Percentiles rank a stretch among this genome's conserved stretches.
These are phyloP conservation scores for Diplolepis rosae DNA, from an alignment of 2,888 invertebrate genomes.

Conservation along the genomic window DNA sequence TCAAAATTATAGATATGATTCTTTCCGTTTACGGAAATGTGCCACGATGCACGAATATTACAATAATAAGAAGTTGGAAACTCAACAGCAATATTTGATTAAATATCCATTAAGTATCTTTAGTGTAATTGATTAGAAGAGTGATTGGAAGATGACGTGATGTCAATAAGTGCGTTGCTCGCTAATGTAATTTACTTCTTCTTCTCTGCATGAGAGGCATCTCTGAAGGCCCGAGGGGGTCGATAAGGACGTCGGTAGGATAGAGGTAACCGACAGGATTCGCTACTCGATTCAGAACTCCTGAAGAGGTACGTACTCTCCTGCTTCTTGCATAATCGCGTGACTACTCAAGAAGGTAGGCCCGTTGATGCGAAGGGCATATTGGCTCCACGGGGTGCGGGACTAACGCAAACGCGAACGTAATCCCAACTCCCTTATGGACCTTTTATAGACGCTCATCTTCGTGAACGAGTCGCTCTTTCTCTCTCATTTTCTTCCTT, in stretches of 20 bases:
- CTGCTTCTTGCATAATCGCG: conserved; percentile 55
- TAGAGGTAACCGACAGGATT: conserved; percentile 11
- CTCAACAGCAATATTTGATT: not conserved
- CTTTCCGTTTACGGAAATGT: no score
- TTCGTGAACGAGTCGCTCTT: conserved; percentile 1
- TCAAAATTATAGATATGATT: no score
- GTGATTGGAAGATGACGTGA: not conserved
- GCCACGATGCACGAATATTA: no score
- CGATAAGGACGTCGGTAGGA: conserved; percentile 27
- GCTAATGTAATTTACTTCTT: conserved; percentile 13
- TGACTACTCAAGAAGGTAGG: conserved; percentile 70
- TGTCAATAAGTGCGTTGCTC: conserved; percentile 17
- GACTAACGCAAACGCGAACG: conserved; percentile 57
- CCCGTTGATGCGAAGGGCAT: conserved; percentile 68
- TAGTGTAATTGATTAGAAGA: conserved; percentile 9
- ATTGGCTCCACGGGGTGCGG: conserved; percentile 70
- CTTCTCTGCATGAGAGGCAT: not conserved
- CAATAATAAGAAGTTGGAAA: not conserved
- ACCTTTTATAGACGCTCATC: conserved; percentile 18
- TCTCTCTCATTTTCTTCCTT: conserved; percentile 37
- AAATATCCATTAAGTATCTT: not conserved
- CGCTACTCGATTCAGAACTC: conserved; percentile 27
- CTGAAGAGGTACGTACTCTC: conserved; percentile 30
- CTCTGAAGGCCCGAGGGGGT: conserved; percentile 19
- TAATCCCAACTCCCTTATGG: conserved; percentile 49